Percentiles rank a stretch among this genome's conserved stretches.
Evolutionary conservation across 2,113 vertebrate species (phyloP).

Genomic region (Leptocoma aspasia): DNA sequence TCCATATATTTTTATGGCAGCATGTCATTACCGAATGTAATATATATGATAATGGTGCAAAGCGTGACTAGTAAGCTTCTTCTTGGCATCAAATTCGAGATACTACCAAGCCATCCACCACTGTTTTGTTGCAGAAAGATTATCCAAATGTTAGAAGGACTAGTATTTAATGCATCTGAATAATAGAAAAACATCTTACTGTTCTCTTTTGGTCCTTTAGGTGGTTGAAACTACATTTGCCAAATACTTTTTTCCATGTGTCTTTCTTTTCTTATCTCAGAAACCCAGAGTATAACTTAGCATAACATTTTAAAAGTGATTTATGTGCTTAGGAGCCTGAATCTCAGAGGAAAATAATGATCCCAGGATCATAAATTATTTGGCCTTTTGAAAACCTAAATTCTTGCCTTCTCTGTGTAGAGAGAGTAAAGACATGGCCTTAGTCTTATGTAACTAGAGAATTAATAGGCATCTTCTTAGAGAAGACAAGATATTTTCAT

Average conservation of each 20-base stretch:
- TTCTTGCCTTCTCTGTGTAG: not conserved
- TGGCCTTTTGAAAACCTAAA: not conserved
- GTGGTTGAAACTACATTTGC: not conserved
- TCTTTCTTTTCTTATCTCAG: not conserved
- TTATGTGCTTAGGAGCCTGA: not conserved
- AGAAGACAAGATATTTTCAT: not conserved
- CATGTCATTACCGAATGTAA: not conserved
- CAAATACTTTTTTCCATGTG: not conserved
- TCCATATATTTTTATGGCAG: not conserved
- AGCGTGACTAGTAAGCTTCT: not conserved
- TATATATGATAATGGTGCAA: not conserved
- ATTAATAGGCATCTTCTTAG: not conserved
- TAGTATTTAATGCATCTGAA: not conserved
- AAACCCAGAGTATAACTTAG: not conserved
- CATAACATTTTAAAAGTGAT: not conserved
- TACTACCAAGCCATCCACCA: not conserved
- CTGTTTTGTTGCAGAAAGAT: not conserved
- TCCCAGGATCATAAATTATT: not conserved
- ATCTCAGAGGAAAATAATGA: not conserved
- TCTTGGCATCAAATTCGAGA: not conserved
- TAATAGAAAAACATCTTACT: not conserved
- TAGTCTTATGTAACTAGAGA: not conserved
- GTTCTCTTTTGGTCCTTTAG: not conserved
- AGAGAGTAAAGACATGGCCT: not conserved
- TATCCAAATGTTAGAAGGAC: not conserved